phyloP scores from a whole-genome alignment of 92 coral and sea anemone genomes.

The Nematostella vectensis region DNA sequence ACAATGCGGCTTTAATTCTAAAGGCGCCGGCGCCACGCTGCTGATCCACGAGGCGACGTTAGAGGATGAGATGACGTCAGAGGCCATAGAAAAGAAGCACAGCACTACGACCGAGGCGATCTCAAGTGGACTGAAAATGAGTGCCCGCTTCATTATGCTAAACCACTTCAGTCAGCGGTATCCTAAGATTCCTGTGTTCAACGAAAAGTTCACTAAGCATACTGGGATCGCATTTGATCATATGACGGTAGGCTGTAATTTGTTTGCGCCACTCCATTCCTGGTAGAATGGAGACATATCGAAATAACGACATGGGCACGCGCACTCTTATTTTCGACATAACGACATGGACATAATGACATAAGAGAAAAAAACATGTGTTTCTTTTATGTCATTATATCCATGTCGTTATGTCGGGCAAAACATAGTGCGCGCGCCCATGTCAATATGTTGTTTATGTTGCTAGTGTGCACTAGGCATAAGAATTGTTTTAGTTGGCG shows the following conservation, averaged over 20 bases:
- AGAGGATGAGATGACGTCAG: constrained; percentile 69
- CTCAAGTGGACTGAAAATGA: constrained; percentile 72
- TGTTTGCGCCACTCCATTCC: no score
- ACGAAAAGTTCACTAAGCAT: constrained; percentile 68
- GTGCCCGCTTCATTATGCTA: constrained; percentile 72
- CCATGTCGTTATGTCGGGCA: no score
- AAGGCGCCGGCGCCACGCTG: constrained; percentile 73
- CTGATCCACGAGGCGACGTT: constrained; percentile 97
- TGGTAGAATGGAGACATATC: no score
- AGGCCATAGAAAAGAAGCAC: constrained; percentile 81
- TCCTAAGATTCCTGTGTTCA: constrained; percentile 94
- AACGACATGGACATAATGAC: no score
- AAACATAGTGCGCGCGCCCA: no score
- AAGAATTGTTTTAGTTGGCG: not conserved
- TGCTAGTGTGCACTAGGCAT: no score
- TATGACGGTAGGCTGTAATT: constrained; percentile 86
- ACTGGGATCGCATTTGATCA: constrained; percentile 98
- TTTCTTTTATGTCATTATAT: no score
- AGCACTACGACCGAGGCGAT: constrained; percentile 96
- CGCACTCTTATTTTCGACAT: no score
- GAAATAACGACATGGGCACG: no score
- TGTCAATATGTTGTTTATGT: no score
- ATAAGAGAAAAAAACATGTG: no score
- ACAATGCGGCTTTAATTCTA: no score
- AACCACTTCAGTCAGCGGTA: constrained; percentile 98